Evolutionary conservation across 2,797 vertebrate genomes (phyloP).

Genomic region (Salarias fasciatus): DNA sequence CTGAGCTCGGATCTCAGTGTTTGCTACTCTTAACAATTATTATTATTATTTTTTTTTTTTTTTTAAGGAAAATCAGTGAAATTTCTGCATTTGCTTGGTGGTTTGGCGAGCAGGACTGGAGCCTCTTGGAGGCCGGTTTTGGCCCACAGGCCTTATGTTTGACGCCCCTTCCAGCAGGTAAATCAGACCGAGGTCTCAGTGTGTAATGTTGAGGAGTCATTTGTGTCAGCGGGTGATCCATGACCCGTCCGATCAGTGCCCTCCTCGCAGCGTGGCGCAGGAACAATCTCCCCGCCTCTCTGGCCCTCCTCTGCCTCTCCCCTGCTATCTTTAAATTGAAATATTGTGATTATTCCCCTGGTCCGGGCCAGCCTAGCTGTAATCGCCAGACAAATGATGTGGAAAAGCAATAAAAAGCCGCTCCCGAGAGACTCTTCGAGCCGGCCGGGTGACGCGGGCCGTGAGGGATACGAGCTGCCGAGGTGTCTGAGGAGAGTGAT

Average conservation of each 20-base stretch:
- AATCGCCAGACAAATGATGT: slow-evolving; percentile 80
- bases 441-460: slow-evolving; percentile 70
- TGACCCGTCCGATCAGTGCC: slow-evolving; percentile 41
- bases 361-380: slow-evolving; percentile 64
- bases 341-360: slow-evolving; percentile 77
- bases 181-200: slow-evolving; percentile 22
- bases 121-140: too few relatives aligned
- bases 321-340: slow-evolving; percentile 74
- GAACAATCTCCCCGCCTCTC: slow-evolving; percentile 51
- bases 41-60: too few relatives aligned
- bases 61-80: too few relatives aligned
- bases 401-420: slow-evolving; percentile 79
- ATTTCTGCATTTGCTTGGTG: too few relatives aligned
- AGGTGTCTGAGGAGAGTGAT: slow-evolving; percentile 62
- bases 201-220: slow-evolving; percentile 39
- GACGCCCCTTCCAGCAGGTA: not conserved
- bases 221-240: slow-evolving; percentile 56
- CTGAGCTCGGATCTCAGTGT: too few relatives aligned
- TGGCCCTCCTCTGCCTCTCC: slow-evolving; percentile 29
- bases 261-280: slow-evolving; percentile 57
- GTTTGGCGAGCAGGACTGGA: too few relatives aligned
- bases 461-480: slow-evolving; percentile 68
- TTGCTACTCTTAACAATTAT: too few relatives aligned
- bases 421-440: slow-evolving; percentile 75
- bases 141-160: too few relatives aligned